A percentile compares a stretch with the other conserved stretches of the same genome.
Evolutionary conservation across 2,113 vertebrate species (phyloP).

Genomic region (Stictonetta naevosa): DNA sequence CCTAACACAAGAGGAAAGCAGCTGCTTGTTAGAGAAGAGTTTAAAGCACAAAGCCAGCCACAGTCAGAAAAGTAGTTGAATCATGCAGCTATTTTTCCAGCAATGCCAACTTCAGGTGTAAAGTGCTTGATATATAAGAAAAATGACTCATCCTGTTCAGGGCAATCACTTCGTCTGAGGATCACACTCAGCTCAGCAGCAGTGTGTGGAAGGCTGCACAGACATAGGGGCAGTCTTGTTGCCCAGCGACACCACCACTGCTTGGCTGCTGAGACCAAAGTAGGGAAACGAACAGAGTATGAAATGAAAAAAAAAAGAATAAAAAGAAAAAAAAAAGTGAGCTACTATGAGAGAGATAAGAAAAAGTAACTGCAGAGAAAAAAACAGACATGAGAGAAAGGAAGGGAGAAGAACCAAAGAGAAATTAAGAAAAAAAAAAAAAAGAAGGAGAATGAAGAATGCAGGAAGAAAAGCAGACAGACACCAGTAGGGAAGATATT

Average conservation of each 20-base stretch:
- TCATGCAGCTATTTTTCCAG: neutral
- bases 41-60: neutral
- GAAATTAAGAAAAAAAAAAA: neutral
- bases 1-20: neutral
- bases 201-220: neutral
- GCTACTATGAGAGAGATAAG: neutral
- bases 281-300: neutral
- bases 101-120: constrained; percentile 7
- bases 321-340: neutral
- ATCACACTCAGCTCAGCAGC: neutral
- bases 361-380: neutral
- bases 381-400: neutral
- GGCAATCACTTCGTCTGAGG: neutral
- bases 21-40: neutral
- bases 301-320: neutral
- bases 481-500: neutral
- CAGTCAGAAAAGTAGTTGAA: neutral
- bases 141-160: neutral
- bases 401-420: neutral
- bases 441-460: neutral
- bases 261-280: neutral
- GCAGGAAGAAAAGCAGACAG: neutral
- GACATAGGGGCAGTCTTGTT: neutral
- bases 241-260: neutral
- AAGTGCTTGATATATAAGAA: constrained; percentile 17